These are phyloP conservation scores for Gobio gobio DNA, from an alignment of 2,113 vertebrate species.

Conservation along the genomic window DNA sequence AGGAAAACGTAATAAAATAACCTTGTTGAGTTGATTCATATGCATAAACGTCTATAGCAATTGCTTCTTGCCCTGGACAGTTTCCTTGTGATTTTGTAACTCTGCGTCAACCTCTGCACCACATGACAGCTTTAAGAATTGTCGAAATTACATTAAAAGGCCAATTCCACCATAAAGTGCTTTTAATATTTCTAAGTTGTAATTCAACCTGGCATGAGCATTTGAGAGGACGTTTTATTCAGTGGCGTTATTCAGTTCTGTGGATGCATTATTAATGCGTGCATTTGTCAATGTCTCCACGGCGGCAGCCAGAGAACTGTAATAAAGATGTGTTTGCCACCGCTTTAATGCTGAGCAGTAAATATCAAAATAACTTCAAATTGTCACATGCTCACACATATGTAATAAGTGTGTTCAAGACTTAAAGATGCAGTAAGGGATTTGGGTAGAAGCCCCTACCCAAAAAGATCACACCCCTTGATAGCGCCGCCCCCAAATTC, in stretches of 20 bases:
- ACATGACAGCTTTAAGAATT: neutral
- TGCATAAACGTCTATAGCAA: neutral
- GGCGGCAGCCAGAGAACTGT: neutral
- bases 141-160: neutral
- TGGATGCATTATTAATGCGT: conserved; percentile 22
- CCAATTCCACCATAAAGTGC: conserved; percentile 17
- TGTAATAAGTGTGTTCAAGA: neutral
- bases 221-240: neutral
- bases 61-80: neutral
- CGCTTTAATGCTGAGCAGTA: neutral
- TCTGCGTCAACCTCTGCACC: too few species aligned
- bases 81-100: neutral
- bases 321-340: neutral
- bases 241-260: neutral
- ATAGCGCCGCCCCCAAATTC: too few species aligned
- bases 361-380: neutral
- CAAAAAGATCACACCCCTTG: too few species aligned
- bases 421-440: neutral
- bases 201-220: neutral
- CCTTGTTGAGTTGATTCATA: neutral
- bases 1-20: neutral
- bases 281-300: neutral
- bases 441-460: too few species aligned
- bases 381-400: neutral
- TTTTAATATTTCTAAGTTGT: neutral